Percentiles rank a stretch among this genome's conserved stretches.
Evolutionary conservation across 2,113 vertebrate species (phyloP).

Genomic region (Cyanistes caeruleus): DNA sequence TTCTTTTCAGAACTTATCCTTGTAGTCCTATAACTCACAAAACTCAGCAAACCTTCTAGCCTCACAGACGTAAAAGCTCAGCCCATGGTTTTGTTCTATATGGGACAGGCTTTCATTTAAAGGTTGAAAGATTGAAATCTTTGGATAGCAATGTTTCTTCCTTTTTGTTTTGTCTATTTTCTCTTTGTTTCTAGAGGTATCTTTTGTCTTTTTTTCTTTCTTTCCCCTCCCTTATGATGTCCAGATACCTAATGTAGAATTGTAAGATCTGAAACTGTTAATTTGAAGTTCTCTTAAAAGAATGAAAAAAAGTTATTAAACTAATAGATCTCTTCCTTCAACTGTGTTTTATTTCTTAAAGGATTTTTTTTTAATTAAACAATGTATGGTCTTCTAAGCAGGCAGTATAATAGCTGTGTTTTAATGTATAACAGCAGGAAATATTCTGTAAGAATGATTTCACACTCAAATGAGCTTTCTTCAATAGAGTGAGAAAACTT

Average conservation of each 20-base stretch:
- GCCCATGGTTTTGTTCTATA: not conserved
- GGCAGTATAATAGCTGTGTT: not conserved
- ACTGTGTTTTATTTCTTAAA: not conserved
- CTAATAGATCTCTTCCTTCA: not conserved
- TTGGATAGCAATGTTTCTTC: not conserved
- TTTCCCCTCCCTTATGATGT: rapidly evolving
- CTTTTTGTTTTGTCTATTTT: not conserved
- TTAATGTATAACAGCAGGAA: not conserved
- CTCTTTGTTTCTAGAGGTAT: not conserved
- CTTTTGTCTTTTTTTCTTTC: not conserved
- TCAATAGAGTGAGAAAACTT: not conserved
- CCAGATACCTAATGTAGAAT: not conserved
- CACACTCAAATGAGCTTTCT: not conserved
- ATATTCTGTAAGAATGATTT: not conserved
- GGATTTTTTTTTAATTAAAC: not conserved
- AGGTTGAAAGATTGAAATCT: not conserved
- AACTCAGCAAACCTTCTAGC: not conserved
- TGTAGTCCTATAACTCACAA: not conserved
- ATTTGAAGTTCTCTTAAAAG: not conserved
- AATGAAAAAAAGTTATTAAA: not conserved
- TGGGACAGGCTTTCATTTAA: not conserved
- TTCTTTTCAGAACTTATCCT: not conserved
- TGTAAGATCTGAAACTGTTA: not conserved
- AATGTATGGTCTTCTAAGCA: not conserved
- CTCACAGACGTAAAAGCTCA: not conserved